Conservation (phyloP, 1,140 invertebrate species). For the Gryon sp. region DNA sequence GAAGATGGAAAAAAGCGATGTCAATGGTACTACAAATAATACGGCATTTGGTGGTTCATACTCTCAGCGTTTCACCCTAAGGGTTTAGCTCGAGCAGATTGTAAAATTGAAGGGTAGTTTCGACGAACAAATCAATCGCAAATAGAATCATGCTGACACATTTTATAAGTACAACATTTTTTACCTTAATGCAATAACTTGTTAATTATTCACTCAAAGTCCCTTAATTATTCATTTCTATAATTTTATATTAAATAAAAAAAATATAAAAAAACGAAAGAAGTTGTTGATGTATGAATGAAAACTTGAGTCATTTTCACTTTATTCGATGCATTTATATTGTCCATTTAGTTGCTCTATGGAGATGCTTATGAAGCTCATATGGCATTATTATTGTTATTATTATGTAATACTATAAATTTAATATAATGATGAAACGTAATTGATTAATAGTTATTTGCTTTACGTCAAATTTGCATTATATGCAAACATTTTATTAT, state of each 20-base stretch:
- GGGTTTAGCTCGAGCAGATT: constrained; percentile 53
- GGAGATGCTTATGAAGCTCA: no score
- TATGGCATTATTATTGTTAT: constrained; percentile 24
- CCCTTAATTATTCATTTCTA: no score
- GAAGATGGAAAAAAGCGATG: constrained; percentile 32
- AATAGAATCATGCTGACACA: constrained; percentile 39
- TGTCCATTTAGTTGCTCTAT: no score
- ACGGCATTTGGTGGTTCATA: constrained; percentile 34
- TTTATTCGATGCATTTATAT: no score
- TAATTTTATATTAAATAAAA: no score
- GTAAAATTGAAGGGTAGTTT: constrained; percentile 65
- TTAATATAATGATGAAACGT: constrained; percentile 52
- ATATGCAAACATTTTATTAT: constrained; percentile 46
- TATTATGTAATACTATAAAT: constrained; percentile 51
- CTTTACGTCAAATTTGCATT: constrained; percentile 55
- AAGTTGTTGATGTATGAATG: no score
- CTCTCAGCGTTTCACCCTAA: constrained; percentile 54
- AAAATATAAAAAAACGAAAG: no score
- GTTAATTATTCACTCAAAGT: no score
- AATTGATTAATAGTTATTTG: constrained; percentile 58
- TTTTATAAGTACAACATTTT: constrained; percentile 6
- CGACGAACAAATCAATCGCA: constrained; percentile 69
- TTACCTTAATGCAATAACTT: no score
- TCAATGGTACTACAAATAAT: constrained; percentile 36
- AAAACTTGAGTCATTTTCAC: no score